Percentiles rank a stretch among this genome's conserved stretches.
Evolutionary conservation across 2,113 vertebrate species (phyloP).

Genomic region (Acinonyx jubatus): DNA sequence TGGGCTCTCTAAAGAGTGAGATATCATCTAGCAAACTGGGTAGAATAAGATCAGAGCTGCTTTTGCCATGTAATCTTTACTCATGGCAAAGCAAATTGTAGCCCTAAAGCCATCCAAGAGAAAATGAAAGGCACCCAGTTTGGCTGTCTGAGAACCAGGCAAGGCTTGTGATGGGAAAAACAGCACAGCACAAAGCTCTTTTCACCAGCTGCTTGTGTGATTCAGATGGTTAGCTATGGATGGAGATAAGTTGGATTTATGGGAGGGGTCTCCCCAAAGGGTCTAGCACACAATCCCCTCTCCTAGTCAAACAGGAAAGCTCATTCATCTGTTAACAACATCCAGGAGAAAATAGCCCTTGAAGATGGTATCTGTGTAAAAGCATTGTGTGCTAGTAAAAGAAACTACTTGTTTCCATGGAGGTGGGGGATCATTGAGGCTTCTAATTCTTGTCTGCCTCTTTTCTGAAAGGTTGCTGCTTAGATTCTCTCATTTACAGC

Average conservation of each 20-base stretch:
- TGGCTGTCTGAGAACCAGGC: conserved; percentile 17
- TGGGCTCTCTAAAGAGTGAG: conserved; percentile 31
- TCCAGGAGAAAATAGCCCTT: conserved; percentile 68
- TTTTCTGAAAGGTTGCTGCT: conserved; percentile 34
- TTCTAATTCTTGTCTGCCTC: conserved; percentile 24
- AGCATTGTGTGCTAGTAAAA: conserved; percentile 44
- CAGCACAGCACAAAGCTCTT: background rate
- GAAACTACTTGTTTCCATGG: conserved; percentile 54
- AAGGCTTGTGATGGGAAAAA: conserved; percentile 2
- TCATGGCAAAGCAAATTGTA: conserved; percentile 32
- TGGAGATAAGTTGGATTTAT: conserved; percentile 63
- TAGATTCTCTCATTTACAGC: conserved; percentile 32
- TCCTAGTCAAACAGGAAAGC: conserved; percentile 55
- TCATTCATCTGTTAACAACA: conserved; percentile 67
- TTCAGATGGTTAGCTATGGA: conserved; percentile 1
- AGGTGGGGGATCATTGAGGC: background rate
- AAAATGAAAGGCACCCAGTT: conserved; percentile 6
- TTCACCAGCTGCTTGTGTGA: background rate
- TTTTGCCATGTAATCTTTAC: conserved; percentile 11
- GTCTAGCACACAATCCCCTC: conserved; percentile 23
- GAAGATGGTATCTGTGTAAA: conserved; percentile 61
- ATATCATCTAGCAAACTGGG: conserved; percentile 43
- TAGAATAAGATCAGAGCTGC: conserved; percentile 22
- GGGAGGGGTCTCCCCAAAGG: conserved; percentile 37
- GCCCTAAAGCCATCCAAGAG: background rate